A percentile compares a stretch with the other conserved stretches of the same genome.
These are phyloP conservation scores for Hydropsyche tenuis DNA, from an alignment of 1,140 invertebrate genomes.

Conservation along the genomic window DNA sequence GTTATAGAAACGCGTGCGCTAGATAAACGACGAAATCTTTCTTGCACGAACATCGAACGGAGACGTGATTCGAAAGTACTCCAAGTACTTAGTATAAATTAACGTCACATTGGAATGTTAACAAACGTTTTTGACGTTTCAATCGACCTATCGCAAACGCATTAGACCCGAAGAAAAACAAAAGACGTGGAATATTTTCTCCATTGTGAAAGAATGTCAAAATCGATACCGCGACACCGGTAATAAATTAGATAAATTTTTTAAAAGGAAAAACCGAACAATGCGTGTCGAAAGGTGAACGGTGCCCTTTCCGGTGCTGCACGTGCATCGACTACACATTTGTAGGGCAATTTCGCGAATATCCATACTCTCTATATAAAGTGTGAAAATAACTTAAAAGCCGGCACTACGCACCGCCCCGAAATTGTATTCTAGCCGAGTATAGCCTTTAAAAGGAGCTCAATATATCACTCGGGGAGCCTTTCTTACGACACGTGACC, in stretches of 20 bases:
- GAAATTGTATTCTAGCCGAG: slow-evolving; percentile 48
- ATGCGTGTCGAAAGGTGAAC: slow-evolving; percentile 3
- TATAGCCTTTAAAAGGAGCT: slow-evolving; percentile 45
- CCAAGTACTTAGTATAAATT: neutral
- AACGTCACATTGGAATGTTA: neutral
- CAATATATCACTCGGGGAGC: slow-evolving; percentile 47
- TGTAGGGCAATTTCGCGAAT: neutral
- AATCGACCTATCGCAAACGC: slow-evolving; percentile 17
- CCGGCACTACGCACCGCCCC: neutral
- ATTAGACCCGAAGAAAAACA: slow-evolving; percentile 14
- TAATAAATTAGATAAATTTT: slow-evolving; percentile 20
- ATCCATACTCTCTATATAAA: slow-evolving; percentile 1
- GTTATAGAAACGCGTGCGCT: neutral
- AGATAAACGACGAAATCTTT: slow-evolving; percentile 1
- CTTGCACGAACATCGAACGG: neutral
- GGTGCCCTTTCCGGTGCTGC: neutral
- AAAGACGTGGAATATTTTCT: neutral
- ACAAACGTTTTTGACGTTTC: neutral
- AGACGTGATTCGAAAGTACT: too few species aligned
- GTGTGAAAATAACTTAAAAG: slow-evolving; percentile 25
- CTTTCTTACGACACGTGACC: slow-evolving; percentile 50
- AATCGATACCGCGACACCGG: neutral
- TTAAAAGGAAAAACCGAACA: too few species aligned
- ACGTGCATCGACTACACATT: slow-evolving; percentile 13
- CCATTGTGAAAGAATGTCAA: slow-evolving; percentile 16